Base-by-base conservation (phyloP, 2,113 vertebrate genomes). In the Girardinichthys multiradiatus region DNA sequence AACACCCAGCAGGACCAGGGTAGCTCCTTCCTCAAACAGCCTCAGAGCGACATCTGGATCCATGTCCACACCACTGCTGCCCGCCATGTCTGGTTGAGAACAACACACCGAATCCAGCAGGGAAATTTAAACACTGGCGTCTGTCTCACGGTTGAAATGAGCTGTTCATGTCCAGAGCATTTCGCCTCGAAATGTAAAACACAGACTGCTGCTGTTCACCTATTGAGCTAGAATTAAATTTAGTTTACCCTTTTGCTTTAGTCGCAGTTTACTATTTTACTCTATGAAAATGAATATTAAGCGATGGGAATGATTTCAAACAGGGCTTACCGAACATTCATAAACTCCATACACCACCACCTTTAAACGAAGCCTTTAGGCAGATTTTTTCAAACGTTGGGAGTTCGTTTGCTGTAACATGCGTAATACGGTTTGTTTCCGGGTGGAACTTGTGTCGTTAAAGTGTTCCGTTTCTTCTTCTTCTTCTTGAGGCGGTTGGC, bases 11-110 rank as follows among this genome's bases (percentile, higher is more conserved):
- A 97, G 89, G 27, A 98, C 91, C 58, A 99, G 91, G 0, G 95
- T 95, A 17, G 96, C 98, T 27, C 98, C 98, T 86, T 99, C 97
- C 77, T 96, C 95, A 88, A 99, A 99, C 54, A 99, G 93, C 61
- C 92, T 88, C 61, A 90, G 90, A 24, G 97, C 98, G 65, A 97
- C 86, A 57, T 96, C 96, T 26, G 95, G 96, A 42, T 97, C 96
- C 93, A 96, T 95, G 39, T 95, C 86, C 24, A 74, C 76, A 54
- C 61, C 71, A 26, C 81, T 86, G 88, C 91, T 89, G 30, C 51
- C 73, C 58, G 89, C 83, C 89, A 92, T 92, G 58, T 29, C 24
- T 54, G 7, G n/a, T 17, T n/a, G 48, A n/a, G 24, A 24, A 19
- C 8, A 45, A n/a, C 7, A 63, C 14, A 45, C 39, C 39, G 39